Evolutionary conservation across 2,113 vertebrate species (phyloP).

Genomic region (Hydrochoerus hydrochaeris): DNA sequence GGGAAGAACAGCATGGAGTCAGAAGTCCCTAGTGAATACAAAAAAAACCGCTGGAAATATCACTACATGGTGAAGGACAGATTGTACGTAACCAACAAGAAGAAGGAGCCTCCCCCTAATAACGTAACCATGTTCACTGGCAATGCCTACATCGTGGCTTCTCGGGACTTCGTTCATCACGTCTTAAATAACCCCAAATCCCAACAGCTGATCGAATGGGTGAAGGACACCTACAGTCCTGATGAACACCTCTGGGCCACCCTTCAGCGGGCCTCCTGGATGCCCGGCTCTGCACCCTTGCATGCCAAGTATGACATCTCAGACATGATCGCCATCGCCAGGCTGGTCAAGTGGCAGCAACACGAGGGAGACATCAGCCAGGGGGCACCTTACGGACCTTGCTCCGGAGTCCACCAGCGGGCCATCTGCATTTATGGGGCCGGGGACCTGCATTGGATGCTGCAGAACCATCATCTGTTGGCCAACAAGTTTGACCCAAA

Average conservation of each 20-base stretch:
- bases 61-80: conserved; percentile 80
- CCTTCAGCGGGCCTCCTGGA: conserved; percentile 89
- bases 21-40: conserved; percentile 81
- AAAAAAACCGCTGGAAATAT: conserved; percentile 89
- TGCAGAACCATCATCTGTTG: conserved; percentile 91
- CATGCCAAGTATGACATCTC: conserved; percentile 89
- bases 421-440: conserved; percentile 91
- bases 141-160: conserved; percentile 91
- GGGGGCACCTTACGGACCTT: conserved; percentile 91
- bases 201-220: conserved; percentile 90
- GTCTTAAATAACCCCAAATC: conserved; percentile 83
- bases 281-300: conserved; percentile 88
- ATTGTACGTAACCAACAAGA: conserved; percentile 63
- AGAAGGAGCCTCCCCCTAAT: conserved; percentile 88
- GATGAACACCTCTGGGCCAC: conserved; percentile 97
- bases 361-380: conserved; percentile 86
- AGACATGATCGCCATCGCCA: conserved; percentile 91
- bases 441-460: conserved; percentile 92
- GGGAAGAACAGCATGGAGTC: conserved; percentile 94
- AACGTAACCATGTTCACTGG: conserved; percentile 90
- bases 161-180: conserved; percentile 90
- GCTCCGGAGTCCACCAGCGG: conserved; percentile 88
- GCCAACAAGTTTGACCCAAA: conserved; percentile 96
- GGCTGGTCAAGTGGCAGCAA: conserved; percentile 91
- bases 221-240: conserved; percentile 94